Evolutionary conservation across 2,113 vertebrate species (phyloP).

Genomic region (Eulacestoma nigropectus): DNA sequence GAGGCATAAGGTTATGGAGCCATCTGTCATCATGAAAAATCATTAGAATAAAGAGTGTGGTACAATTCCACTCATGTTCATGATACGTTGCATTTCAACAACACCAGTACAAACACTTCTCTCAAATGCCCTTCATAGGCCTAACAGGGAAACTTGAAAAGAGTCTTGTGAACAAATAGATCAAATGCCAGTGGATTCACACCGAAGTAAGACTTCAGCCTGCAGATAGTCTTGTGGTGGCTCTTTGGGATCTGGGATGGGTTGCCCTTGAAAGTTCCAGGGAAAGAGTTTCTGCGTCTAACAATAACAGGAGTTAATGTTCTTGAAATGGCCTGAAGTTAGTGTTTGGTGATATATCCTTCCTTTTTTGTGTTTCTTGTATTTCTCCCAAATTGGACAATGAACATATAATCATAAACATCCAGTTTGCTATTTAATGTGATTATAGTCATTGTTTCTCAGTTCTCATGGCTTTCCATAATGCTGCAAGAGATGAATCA

Average conservation of each 20-base stretch:
- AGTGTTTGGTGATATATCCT: background rate
- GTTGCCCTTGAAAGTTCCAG: background rate
- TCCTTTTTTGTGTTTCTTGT: background rate
- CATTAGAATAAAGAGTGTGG: slow-evolving; percentile 2
- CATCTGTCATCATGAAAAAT: slow-evolving; percentile 46
- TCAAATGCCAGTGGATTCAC: background rate
- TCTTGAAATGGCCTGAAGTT: background rate
- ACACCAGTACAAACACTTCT: background rate
- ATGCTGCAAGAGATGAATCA: background rate
- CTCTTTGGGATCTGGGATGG: background rate
- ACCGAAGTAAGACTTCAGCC: background rate
- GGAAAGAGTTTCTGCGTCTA: background rate
- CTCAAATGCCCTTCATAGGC: background rate
- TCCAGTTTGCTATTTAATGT: background rate
- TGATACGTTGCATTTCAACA: background rate
- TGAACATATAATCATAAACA: background rate
- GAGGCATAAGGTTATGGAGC: slow-evolving; percentile 30
- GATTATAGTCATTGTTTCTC: background rate
- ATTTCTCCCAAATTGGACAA: background rate
- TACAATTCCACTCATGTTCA: slow-evolving; percentile 2
- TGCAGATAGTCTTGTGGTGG: background rate
- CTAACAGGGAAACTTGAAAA: background rate
- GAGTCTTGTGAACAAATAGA: background rate
- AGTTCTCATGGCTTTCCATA: background rate
- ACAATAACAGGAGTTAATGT: background rate